Conservation (phyloP, 2,888 invertebrate species). For the Latheticus oryzae region DNA sequence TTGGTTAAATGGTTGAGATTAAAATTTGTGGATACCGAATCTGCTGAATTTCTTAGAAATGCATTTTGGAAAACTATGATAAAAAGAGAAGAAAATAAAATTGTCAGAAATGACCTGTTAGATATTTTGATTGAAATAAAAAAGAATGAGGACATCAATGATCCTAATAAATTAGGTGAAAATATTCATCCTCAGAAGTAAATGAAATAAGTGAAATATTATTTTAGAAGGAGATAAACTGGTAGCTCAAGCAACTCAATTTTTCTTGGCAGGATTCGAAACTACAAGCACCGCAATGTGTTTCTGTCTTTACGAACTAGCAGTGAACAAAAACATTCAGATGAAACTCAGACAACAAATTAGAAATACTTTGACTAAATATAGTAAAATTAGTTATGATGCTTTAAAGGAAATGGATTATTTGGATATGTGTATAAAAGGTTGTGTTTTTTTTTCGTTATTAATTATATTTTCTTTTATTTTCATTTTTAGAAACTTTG, state of each 20-base stretch:
- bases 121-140: slow-evolving; percentile 44
- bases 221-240: slow-evolving; percentile 31
- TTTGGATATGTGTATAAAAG: slow-evolving; percentile 66
- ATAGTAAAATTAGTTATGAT: slow-evolving; percentile 67
- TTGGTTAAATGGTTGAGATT: slow-evolving; percentile 43
- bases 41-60: slow-evolving; percentile 36
- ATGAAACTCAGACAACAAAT: slow-evolving; percentile 67
- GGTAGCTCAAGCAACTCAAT: slow-evolving; percentile 59
- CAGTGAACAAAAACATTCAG: slow-evolving; percentile 68
- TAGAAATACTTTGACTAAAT: slow-evolving; percentile 58
- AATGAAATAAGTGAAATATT: too few relatives aligned
- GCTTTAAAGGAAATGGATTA: slow-evolving; percentile 68
- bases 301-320: slow-evolving; percentile 69
- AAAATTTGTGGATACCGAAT: slow-evolving; percentile 41
- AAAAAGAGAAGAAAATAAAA: slow-evolving; percentile 36
- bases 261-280: slow-evolving; percentile 72
- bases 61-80: slow-evolving; percentile 43
- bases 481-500: slow-evolving; percentile 63
- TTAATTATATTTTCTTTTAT: too few relatives aligned
- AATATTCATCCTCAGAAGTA: too few relatives aligned
- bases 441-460: slow-evolving; percentile 42
- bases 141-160: slow-evolving; percentile 34
- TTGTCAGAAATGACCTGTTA: slow-evolving; percentile 43
- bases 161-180: slow-evolving; percentile 33
- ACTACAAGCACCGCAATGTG: slow-evolving; percentile 71